These are phyloP conservation scores for Scyliorhinus canicula DNA, from an alignment of 2,797 vertebrate genomes.

Conservation along the genomic window DNA sequence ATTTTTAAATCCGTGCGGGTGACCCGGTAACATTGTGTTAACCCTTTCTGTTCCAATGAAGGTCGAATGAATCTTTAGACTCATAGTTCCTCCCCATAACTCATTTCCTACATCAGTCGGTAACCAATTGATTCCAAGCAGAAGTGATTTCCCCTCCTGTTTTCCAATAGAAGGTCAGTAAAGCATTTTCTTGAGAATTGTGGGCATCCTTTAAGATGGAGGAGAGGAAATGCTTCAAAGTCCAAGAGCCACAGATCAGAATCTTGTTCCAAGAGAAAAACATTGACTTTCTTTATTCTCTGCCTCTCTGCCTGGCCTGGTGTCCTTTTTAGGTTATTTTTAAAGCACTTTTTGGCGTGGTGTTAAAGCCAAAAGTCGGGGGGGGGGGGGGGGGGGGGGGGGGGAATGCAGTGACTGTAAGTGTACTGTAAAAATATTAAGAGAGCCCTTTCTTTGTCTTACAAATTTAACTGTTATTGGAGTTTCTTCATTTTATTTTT, in stretches of 20 bases:
- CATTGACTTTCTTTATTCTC: background rate
- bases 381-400: too few species aligned
- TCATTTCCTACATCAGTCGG: background rate
- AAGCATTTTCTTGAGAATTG: background rate
- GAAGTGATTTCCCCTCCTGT: background rate
- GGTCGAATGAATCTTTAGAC: background rate
- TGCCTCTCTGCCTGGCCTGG: background rate
- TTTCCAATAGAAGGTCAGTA: background rate
- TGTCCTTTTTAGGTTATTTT: background rate
- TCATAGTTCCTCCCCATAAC: background rate
- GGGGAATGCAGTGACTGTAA: too few species aligned
- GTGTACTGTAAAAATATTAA: too few species aligned
- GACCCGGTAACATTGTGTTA: background rate
- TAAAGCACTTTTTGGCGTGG: background rate
- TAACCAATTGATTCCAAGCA: background rate
- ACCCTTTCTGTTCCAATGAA: background rate
- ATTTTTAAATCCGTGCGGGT: too few species aligned
- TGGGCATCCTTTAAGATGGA: background rate
- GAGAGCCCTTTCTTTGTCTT: background rate
- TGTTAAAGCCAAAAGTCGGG: background rate
- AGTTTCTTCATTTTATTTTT: background rate
- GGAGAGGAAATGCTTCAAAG: background rate
- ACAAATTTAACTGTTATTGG: background rate
- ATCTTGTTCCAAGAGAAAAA: background rate
- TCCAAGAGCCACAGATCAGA: background rate